phyloP scores from a whole-genome alignment of 2,888 invertebrate species.

The Leucania comma region DNA sequence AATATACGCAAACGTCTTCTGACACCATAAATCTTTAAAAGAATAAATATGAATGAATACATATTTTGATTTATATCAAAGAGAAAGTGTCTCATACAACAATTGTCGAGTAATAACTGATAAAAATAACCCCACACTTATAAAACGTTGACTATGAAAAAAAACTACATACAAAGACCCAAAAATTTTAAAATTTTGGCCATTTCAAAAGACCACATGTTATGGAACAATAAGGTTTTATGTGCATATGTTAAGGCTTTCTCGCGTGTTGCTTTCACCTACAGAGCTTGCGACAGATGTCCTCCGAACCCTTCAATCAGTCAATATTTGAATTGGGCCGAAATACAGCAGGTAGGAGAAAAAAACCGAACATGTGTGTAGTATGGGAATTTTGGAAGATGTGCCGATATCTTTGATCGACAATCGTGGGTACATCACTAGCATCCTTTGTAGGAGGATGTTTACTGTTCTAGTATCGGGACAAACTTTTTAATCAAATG shows the following conservation, averaged over 20 bases:
- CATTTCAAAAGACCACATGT: constrained; percentile 62
- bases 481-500: constrained; percentile 2
- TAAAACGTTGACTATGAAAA: constrained; percentile 27
- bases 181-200: constrained; percentile 46
- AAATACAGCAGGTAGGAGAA: constrained; percentile 66
- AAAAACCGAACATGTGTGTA: constrained; percentile 75
- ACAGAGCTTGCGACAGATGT: constrained; percentile 84
- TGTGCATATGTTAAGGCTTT: constrained; percentile 70
- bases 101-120: constrained; percentile 37
- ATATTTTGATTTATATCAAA: constrained; percentile 27
- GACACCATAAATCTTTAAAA: neutral
- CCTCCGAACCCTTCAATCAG: constrained; percentile 88
- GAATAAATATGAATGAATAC: neutral
- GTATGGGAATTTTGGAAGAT: constrained; percentile 68
- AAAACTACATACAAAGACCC: constrained; percentile 17
- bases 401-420: constrained; percentile 54
- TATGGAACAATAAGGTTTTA: constrained; percentile 65
- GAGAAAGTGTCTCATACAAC: constrained; percentile 34
- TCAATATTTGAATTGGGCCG: constrained; percentile 86
- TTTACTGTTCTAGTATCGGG: constrained; percentile 5
- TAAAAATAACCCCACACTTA: constrained; percentile 42
- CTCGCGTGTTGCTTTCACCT: constrained; percentile 81
- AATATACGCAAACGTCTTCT: constrained; percentile 32
- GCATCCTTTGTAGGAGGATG: constrained; percentile 40
- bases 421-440: constrained; percentile 6